Conservation (phyloP, 2,113 vertebrate genomes). For the Trematocara nigrifrons region DNA sequence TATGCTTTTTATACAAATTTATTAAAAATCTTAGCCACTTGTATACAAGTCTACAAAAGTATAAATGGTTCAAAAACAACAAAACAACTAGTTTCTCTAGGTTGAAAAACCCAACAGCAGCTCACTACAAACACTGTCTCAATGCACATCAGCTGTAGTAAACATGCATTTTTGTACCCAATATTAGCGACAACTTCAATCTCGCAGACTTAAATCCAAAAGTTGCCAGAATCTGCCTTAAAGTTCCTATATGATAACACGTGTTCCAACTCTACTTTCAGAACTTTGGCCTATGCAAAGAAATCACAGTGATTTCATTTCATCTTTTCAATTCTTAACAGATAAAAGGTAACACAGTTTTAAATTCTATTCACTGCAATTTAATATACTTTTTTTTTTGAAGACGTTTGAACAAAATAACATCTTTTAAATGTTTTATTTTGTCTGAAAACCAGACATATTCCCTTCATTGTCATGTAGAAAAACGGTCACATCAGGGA, state of each 20-base stretch:
- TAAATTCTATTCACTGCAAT: background rate
- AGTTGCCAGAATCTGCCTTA: background rate
- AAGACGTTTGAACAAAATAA: background rate
- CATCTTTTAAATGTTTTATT: background rate
- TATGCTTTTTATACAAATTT: constrained; percentile 39
- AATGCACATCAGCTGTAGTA: background rate
- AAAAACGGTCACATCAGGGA: background rate
- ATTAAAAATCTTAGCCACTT: constrained; percentile 26
- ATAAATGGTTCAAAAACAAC: constrained; percentile 17
- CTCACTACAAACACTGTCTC: background rate
- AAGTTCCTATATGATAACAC: background rate
- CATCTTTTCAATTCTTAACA: background rate
- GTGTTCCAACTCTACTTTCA: background rate
- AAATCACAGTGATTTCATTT: background rate
- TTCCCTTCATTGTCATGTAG: background rate
- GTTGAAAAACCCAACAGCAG: background rate
- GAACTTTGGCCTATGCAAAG: background rate
- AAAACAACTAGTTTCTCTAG: background rate
- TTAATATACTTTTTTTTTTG: background rate
- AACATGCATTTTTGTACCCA: background rate
- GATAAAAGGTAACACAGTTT: background rate
- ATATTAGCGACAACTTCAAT: background rate
- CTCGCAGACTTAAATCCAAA: background rate
- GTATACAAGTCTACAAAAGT: constrained; percentile 42
- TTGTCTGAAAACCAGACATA: background rate